A percentile compares a stretch with the other conserved stretches of the same genome.
Evolutionary conservation across 2,888 invertebrate species (phyloP).

Genomic region (Drosophila anomalata): DNA sequence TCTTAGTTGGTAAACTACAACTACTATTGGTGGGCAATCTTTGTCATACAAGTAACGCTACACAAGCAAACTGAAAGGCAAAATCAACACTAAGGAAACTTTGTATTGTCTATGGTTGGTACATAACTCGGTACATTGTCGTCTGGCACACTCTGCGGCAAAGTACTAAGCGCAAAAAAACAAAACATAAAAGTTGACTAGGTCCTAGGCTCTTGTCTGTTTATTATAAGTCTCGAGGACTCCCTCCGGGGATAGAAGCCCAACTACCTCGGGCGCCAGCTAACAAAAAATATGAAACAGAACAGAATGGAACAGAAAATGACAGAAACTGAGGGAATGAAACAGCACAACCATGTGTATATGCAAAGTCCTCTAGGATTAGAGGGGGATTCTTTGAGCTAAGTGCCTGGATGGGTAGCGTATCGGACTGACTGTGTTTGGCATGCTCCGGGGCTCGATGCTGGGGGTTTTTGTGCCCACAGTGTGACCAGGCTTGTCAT

Average conservation of each 20-base stretch:
- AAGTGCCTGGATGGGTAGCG: conserved; percentile 6
- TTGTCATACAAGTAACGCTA: conserved; percentile 80
- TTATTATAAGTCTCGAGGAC: background rate
- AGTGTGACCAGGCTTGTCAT: conserved; percentile 11
- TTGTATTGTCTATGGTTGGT: conserved; percentile 15
- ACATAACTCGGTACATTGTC: conserved; percentile 7
- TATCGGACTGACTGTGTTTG: conserved; percentile 23
- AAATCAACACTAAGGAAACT: conserved; percentile 47
- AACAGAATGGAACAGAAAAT: conserved; percentile 15
- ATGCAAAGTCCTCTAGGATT: background rate
- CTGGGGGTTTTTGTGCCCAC: background rate
- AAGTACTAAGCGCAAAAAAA: background rate
- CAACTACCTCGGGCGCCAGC: conserved; percentile 10
- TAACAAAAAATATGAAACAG: conserved; percentile 8
- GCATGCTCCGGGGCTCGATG: conserved; percentile 23
- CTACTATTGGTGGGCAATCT: conserved; percentile 74
- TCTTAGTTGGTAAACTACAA: conserved; percentile 66
- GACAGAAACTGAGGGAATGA: conserved; percentile 2
- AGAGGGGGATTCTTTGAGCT: background rate
- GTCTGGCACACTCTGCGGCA: conserved; percentile 17
- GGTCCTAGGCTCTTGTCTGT: background rate
- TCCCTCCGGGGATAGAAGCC: conserved; percentile 4
- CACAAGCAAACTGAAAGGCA: conserved; percentile 80
- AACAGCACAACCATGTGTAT: conserved; percentile 16
- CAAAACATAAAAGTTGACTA: background rate